Conservation (phyloP, 2,113 vertebrate species). For the Dicaeum eximium region DNA sequence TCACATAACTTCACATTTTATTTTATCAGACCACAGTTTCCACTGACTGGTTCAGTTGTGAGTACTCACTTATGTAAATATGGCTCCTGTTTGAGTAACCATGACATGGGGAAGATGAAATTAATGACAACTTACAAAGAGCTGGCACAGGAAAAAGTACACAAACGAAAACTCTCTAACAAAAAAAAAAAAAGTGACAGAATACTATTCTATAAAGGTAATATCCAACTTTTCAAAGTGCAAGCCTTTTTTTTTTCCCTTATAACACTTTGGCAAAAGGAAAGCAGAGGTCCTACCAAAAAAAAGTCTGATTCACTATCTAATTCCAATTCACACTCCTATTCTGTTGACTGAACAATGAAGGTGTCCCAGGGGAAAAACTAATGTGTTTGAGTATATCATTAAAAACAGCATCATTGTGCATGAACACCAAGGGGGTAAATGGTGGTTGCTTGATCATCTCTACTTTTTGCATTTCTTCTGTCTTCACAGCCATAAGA, state of each 20-base stretch:
- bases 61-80: neutral
- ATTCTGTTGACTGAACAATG: neutral
- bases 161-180: neutral
- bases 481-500: neutral
- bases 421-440: neutral
- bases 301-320: neutral
- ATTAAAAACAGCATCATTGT: neutral
- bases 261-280: neutral
- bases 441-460: neutral
- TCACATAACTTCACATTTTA: neutral
- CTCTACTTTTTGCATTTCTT: neutral
- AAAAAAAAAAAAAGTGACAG: neutral
- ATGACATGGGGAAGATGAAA: conserved; percentile 24
- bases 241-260: neutral
- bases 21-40: neutral
- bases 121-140: conserved; percentile 5
- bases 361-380: neutral
- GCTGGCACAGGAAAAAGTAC: neutral
- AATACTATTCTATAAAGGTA: neutral
- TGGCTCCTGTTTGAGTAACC: neutral
- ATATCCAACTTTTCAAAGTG: neutral
- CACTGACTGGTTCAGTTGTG: neutral
- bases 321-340: neutral
- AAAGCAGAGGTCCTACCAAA: neutral
- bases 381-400: neutral